phyloP scores from a whole-genome alignment of 2,888 invertebrate species.

The Protonemura montana region DNA sequence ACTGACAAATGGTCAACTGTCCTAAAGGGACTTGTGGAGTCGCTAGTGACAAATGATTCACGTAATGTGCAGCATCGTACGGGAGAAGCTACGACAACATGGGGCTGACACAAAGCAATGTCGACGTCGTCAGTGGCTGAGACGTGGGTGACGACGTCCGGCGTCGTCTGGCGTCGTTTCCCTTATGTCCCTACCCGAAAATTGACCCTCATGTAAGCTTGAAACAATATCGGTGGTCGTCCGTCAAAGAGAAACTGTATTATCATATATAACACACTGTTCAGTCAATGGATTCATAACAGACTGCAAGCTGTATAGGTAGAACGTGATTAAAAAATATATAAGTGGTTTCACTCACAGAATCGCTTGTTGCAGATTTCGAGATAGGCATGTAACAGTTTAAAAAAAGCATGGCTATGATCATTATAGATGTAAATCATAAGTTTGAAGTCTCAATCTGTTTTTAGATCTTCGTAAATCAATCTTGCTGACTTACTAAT shows the following conservation, averaged over 20 bases:
- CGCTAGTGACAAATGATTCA: constrained; percentile 44
- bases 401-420: not conserved
- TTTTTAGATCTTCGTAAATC: constrained; percentile 19
- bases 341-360: not conserved
- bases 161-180: constrained; percentile 28
- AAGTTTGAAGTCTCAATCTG: not conserved
- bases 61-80: constrained; percentile 23
- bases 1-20: constrained; percentile 42
- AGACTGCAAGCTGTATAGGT: not conserved
- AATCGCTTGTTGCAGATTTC: not conserved
- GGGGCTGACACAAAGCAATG: constrained; percentile 37
- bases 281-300: not conserved
- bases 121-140: constrained; percentile 34
- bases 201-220: constrained; percentile 13
- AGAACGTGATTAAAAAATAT: not conserved
- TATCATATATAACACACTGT: not conserved
- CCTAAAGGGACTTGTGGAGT: constrained; percentile 43
- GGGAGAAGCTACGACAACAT: not conserved
- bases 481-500: constrained; percentile 35
- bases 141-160: constrained; percentile 21
- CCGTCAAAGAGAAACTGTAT: constrained; percentile 5
- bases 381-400: not conserved
- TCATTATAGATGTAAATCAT: constrained; percentile 12
- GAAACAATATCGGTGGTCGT: constrained; percentile 2
- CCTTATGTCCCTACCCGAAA: not conserved